Evolutionary conservation across 2,797 vertebrate species (phyloP), one percentile per base, ranked within the genome.

Genomic region (Falco rusticolus): DNA sequence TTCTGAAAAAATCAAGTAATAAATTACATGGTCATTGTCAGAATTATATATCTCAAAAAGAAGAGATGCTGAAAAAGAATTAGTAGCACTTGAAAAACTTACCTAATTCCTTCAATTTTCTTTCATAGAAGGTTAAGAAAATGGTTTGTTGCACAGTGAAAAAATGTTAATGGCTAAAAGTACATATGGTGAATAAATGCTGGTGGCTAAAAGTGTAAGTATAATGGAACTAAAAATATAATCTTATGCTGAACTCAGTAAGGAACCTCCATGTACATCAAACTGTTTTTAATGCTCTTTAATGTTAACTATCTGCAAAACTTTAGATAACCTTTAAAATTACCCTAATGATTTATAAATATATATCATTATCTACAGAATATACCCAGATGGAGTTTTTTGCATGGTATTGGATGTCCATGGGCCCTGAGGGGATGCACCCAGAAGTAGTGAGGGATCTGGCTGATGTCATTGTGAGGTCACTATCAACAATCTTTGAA

Each of bases 91-190:
- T 93, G 86, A 80, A 94, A 95, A 93, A 87, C 9, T 57, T 88
- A 39, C 0, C 18, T n/a, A 54, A 87, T 84, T 84, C 89, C 48
- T 92, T 94, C 63, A 94, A 77, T 65, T 91, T 94, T 97, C 50
- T 95, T 97, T 86, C 56, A 94, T 31, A 93, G 92, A 87, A 94
- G 81, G 57, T 91, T 81, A 84, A 94, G 65, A 87, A 87, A 97
- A 94, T 43, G 61, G 4, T 77, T 95, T 92, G 24, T 93, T 94
- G 94, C 84, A 89, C 28, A 31, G 43, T 57, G 39, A 50, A 84
- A 85, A 96, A 93, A 75, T 39, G 16, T 28, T 76, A 13, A 70
- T 56, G 28, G 34, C 41, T 53, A 54, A 54, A 95, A 96, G 74
- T 72, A 45, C 43, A 95, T 60, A 83, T 31, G 24, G 37, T 65